Percentiles rank a stretch among this genome's conserved stretches.
Conservation (phyloP, 2,888 invertebrate genomes). For the Pharmacophagus antenor region DNA sequence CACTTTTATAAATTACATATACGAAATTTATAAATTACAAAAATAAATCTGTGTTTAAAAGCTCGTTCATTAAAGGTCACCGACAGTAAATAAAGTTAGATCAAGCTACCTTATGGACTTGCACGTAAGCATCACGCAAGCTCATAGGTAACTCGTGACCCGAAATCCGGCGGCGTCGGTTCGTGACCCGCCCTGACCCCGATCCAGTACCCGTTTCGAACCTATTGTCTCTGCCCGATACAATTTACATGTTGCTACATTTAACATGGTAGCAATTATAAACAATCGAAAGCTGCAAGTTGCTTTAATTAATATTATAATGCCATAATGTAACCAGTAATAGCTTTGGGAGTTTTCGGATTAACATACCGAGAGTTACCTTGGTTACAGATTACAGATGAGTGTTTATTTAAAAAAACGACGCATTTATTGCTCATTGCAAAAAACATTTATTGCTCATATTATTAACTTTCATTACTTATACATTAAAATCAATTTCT, state of each 20-base stretch:
- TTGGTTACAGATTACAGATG: background rate
- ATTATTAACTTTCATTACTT: too few relatives aligned
- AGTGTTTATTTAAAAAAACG: background rate
- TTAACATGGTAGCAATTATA: slow-evolving; percentile 26
- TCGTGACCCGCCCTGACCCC: slow-evolving; percentile 76
- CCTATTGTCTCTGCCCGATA: slow-evolving; percentile 65
- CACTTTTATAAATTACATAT: too few relatives aligned
- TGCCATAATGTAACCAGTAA: background rate
- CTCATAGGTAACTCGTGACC: slow-evolving; percentile 60
- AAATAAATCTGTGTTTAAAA: background rate
- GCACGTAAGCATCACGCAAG: slow-evolving; percentile 33
- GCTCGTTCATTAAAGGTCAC: background rate
- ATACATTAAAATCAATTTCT: too few relatives aligned
- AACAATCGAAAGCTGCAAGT: background rate
- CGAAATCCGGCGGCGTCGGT: slow-evolving; percentile 58
- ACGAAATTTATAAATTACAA: background rate
- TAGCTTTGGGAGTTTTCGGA: background rate
- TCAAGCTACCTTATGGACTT: slow-evolving; percentile 16
- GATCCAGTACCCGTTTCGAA: slow-evolving; percentile 67
- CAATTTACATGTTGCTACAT: slow-evolving; percentile 39
- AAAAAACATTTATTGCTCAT: too few relatives aligned
- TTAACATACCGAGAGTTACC: background rate
- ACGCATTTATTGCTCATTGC: too few relatives aligned
- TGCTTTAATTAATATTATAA: slow-evolving; percentile 3
- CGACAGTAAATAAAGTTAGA: background rate